Evolutionary conservation across 2,888 invertebrate species (phyloP), one percentile per base, ranked within the genome.

Genomic region (Halictus quadricinctus): DNA sequence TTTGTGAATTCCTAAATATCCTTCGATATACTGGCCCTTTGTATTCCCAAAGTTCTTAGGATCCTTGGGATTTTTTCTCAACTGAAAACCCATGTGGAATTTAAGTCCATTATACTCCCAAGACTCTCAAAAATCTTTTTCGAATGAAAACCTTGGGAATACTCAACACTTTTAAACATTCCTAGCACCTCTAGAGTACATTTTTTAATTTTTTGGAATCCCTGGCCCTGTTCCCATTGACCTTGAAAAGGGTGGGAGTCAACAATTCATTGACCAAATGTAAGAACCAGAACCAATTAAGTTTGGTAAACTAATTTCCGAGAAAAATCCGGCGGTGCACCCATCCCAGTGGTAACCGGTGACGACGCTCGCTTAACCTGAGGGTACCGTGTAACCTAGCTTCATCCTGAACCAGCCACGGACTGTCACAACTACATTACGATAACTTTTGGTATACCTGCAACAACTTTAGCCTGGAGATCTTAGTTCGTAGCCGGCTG

Each of bases 391-490:
- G 25, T 64, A 64, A 64, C 64, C 64, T 64, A 64, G 64, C 64
- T 64, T 15, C 64, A 64, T 64, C 64, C 29, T 15, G 29, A 29
- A 29, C 64, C 29, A 29, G 25, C 25, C 60, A 64, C 64, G 15
- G 64, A 64, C 64, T 64, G 64, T 13, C 64, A 29, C 64, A 64
- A 64, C 64, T 64, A 64, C 29, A 29, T 64, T 29, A 64, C 64
- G 64, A 64, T 29, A 64, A 64, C 64, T 64, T 64, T 64, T 29
- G 64, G 15, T 64, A 29, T 64, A 64, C 64, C 64, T 64, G 25
- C 64, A 64, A 64, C 29, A 64, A 64, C 64, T 64, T 64, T 13
- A 29, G 64, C 29, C 13, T 1, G 6, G 13, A 60, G 25, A 60
- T 66, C 66, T 66, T 66, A 18, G 18, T 36, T 18, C 1, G 21